A percentile compares a stretch with the other conserved stretches of the same genome.
These are phyloP conservation scores for Tragelaphus buxtoni DNA, from an alignment of 2,113 vertebrate genomes.

Conservation along the genomic window DNA sequence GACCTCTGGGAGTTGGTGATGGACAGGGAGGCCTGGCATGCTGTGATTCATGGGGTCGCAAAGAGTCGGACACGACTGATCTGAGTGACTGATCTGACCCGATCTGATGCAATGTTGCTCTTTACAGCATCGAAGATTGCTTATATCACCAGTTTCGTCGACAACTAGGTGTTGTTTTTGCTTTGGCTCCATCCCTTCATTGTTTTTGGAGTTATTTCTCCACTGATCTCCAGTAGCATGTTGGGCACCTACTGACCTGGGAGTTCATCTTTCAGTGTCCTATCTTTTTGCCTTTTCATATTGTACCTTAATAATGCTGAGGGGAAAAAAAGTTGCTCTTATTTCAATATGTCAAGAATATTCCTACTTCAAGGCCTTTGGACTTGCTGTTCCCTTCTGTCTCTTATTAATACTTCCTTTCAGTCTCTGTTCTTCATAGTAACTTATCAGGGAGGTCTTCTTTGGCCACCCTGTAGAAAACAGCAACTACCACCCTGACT, in stretches of 20 bases:
- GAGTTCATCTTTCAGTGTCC: neutral
- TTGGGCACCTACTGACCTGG: neutral
- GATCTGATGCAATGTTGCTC: neutral
- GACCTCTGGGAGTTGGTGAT: too few species aligned
- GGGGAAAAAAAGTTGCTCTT: neutral
- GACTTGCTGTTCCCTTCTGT: neutral
- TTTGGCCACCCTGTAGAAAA: neutral
- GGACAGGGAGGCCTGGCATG: too few species aligned
- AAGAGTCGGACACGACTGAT: too few species aligned
- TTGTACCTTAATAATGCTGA: neutral
- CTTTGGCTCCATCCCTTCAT: neutral
- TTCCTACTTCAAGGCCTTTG: neutral
- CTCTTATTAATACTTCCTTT: neutral
- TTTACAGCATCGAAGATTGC: fast-evolving
- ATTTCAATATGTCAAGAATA: neutral
- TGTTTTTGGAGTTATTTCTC: neutral
- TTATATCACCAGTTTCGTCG: neutral
- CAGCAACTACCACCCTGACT: neutral
- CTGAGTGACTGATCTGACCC: too few species aligned
- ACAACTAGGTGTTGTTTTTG: neutral
- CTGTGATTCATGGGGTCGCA: too few species aligned
- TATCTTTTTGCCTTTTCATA: neutral
- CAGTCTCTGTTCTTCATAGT: neutral
- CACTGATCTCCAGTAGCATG: neutral
- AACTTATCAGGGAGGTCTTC: neutral